phyloP scores from a whole-genome alignment of 2,113 vertebrate genomes.

The Psilopogon haemacephalus region DNA sequence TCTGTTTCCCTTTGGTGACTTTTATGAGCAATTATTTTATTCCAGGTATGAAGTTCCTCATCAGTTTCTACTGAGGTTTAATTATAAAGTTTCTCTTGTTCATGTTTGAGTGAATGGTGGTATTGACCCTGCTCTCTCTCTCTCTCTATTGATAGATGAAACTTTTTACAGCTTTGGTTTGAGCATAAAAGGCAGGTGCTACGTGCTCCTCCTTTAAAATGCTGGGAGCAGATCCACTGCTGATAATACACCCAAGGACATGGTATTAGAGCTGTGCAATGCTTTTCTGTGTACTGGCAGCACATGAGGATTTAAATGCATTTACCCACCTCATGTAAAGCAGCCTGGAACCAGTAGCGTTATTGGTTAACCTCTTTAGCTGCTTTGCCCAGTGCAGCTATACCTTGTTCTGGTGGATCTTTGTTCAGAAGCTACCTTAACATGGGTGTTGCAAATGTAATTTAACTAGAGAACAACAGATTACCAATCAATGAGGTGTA shows the following conservation, averaged over 20 bases:
- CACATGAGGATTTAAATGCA: background rate
- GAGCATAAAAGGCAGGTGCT: background rate
- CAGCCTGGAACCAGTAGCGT: background rate
- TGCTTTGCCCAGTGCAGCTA: background rate
- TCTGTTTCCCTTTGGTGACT: background rate
- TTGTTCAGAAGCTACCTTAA: background rate
- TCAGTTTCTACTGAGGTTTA: background rate
- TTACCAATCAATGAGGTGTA: background rate
- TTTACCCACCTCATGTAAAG: accelerated
- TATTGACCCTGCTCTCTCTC: background rate
- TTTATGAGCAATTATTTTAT: slow-evolving; percentile 4
- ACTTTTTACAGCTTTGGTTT: background rate
- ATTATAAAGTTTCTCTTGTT: background rate
- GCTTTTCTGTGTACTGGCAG: background rate
- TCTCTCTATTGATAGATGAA: background rate
- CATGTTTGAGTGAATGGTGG: background rate
- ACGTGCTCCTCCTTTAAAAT: background rate
- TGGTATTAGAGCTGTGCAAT: background rate
- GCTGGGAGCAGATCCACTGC: background rate
- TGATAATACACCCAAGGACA: background rate
- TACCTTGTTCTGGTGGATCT: background rate
- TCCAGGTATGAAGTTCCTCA: background rate
- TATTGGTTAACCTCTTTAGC: background rate
- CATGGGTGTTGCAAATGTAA: background rate
- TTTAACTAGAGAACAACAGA: background rate